Percentiles rank a stretch among this genome's conserved stretches.
phyloP scores from a whole-genome alignment of 2,113 vertebrate species.

The Hydrolagus affinis region DNA sequence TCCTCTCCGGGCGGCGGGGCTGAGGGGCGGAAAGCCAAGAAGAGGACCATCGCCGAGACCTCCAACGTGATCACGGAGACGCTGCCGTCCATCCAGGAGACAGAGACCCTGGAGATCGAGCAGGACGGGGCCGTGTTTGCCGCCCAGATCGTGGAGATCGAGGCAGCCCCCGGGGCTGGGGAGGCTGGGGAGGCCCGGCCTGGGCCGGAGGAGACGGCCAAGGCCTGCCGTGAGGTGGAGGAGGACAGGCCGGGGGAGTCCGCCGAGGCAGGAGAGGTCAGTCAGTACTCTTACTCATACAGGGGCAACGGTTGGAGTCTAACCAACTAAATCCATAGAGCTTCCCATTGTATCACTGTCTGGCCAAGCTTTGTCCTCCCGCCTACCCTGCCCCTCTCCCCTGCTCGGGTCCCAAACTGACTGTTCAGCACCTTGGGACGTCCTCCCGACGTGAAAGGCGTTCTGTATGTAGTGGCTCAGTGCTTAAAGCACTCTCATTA shows the following conservation, averaged over 20 bases:
- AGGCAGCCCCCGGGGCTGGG: not conserved
- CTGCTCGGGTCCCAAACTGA: too few species aligned
- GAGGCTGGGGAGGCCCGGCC: conserved; percentile 49
- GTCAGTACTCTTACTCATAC: too few species aligned
- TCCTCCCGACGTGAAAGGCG: too few species aligned
- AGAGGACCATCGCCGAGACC: conserved; percentile 82
- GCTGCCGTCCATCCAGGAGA: conserved; percentile 63
- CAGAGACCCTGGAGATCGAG: conserved; percentile 76
- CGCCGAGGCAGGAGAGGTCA: conserved; percentile 58
- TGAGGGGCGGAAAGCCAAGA: conserved; percentile 64
- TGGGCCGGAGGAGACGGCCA: conserved; percentile 61
- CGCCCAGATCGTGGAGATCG: conserved; percentile 6
- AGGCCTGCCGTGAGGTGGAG: conserved; percentile 65
- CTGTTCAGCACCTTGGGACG: too few species aligned
- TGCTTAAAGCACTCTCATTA: too few species aligned
- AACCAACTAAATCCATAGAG: too few species aligned
- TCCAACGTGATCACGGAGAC: conserved; percentile 84
- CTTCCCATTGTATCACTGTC: too few species aligned
- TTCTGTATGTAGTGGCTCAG: too few species aligned
- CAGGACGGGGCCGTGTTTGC: conserved; percentile 58
- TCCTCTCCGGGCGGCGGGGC: conserved; percentile 49
- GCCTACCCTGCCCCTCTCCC: too few species aligned
- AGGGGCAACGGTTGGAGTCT: too few species aligned
- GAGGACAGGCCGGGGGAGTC: conserved; percentile 63
- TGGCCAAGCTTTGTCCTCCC: too few species aligned